phyloP scores from a whole-genome alignment of 2,797 vertebrate species.

The Oreortyx pictus region DNA sequence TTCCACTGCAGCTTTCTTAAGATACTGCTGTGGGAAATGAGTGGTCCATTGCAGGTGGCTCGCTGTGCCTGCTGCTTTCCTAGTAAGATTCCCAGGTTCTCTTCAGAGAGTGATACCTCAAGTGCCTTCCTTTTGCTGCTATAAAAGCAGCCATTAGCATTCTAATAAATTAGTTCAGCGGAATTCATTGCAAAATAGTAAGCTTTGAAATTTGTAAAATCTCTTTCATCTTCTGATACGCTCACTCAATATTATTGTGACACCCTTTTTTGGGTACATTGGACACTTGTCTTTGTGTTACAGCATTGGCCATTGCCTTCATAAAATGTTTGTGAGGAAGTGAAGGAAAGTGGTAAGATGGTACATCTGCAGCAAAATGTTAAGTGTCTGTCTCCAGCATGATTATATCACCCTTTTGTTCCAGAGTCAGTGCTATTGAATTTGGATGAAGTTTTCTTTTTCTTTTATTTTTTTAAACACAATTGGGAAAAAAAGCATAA shows the following conservation, averaged over 20 bases:
- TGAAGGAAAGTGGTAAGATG: background rate
- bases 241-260: background rate
- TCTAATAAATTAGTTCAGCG: constrained; percentile 23
- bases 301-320: background rate
- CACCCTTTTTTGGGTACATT: background rate
- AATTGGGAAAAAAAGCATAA: background rate
- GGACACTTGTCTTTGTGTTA: background rate
- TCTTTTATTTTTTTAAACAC: background rate
- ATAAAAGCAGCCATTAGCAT: constrained; percentile 14
- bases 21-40: background rate
- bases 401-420: background rate
- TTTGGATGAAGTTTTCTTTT: background rate
- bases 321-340: background rate
- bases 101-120: constrained; percentile 46
- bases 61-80: accelerated
- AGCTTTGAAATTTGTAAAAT: background rate
- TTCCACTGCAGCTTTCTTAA: background rate
- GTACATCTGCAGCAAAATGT: background rate
- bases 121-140: constrained; percentile 16
- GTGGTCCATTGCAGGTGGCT: background rate
- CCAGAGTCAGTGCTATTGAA: background rate
- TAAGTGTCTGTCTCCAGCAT: background rate
- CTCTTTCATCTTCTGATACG: background rate
- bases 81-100: constrained; percentile 52
- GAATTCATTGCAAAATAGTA: constrained; percentile 9